These are phyloP conservation scores for Aleadryas rufinucha DNA, from an alignment of 2,113 vertebrate species.

Conservation along the genomic window DNA sequence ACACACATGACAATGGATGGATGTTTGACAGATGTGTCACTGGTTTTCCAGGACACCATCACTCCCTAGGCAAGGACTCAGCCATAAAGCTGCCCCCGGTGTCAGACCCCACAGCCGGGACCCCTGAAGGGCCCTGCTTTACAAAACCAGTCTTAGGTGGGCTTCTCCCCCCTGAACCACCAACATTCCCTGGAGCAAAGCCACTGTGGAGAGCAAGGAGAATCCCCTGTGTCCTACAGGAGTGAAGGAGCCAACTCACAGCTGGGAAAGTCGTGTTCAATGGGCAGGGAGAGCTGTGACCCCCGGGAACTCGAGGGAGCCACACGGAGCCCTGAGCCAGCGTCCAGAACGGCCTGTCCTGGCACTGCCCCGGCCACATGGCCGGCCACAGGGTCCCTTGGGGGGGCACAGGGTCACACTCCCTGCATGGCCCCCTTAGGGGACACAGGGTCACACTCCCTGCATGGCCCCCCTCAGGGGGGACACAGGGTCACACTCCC, in stretches of 20 bases:
- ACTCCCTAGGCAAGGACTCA: neutral
- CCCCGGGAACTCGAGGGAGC: neutral
- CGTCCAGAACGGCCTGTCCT: neutral
- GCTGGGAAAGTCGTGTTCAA: accelerated
- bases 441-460: neutral
- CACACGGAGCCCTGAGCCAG: neutral
- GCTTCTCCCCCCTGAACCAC: neutral
- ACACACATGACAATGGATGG: accelerated
- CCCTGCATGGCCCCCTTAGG: neutral
- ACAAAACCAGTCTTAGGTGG: neutral
- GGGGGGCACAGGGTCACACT: no score
- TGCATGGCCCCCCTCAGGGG: no score
- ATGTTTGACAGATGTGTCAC: accelerated
- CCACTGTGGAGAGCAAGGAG: accelerated
- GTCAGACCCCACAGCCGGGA: neutral
- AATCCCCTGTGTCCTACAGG: neutral
- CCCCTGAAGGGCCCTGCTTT: neutral
- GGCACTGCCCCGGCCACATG: neutral
- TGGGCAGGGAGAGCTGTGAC: accelerated
- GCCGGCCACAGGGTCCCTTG: accelerated
- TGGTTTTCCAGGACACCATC: neutral
- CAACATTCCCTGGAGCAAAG: accelerated
- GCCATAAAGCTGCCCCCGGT: neutral
- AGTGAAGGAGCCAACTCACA: accelerated
- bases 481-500: neutral